Conservation (phyloP, 2,888 invertebrate genomes). For the Hydrotaea diabolus region DNA sequence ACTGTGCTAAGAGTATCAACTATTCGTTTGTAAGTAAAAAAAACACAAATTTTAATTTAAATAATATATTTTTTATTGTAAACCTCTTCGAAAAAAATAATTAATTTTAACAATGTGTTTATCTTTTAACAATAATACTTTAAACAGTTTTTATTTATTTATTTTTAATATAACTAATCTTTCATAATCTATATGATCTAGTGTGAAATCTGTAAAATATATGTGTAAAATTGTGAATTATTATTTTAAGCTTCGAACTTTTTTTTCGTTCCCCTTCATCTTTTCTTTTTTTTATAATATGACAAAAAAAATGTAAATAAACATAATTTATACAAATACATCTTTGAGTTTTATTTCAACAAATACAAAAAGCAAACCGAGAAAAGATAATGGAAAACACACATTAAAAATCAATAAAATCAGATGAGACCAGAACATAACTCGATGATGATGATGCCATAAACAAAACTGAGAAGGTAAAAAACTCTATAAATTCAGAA, state of each 20-base stretch:
- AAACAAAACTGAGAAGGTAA: neutral
- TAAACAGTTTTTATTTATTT: neutral
- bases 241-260: neutral
- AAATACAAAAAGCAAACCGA: neutral
- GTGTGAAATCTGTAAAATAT: conserved; percentile 20
- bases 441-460: conserved; percentile 16
- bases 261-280: neutral
- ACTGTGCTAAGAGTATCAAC: no score
- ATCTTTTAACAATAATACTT: neutral
- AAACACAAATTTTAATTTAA: no score
- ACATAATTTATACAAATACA: conserved; percentile 51
- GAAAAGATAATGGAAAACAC: conserved; percentile 47
- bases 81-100: neutral
- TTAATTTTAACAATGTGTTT: neutral
- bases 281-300: conserved; percentile 6
- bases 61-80: neutral
- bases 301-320: conserved; percentile 44
- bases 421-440: conserved; percentile 34
- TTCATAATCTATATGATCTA: neutral
- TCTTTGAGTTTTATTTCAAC: conserved; percentile 45
- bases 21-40: no score
- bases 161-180: neutral
- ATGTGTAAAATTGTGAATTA: conserved; percentile 35
- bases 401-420: conserved; percentile 49
- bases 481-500: neutral